Evolutionary conservation across 2,888 invertebrate genomes (phyloP), one percentile per base, ranked within the genome.

Genomic region (Buathra laborator): DNA sequence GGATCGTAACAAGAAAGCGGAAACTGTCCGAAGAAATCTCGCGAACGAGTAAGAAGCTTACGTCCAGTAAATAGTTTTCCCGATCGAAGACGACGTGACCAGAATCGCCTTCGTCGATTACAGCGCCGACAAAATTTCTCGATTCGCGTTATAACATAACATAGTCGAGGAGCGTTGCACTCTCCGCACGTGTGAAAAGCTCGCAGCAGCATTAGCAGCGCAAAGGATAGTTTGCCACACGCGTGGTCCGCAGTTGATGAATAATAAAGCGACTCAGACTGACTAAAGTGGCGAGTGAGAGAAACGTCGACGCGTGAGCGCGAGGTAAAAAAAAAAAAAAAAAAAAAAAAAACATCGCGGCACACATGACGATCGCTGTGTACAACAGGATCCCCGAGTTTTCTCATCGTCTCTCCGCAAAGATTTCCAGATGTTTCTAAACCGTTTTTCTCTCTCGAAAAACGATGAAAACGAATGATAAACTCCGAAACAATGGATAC

Each of bases 381-480:
- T 68, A 53, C 53, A 78, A 72, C 81, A 81, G 72, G 81, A 84
- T 77, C 72, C 62, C 74, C 72, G 67, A 81, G 32, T 51, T 77
- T 72, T 84, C 81, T 81, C 75, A 67, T 32, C 77, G 59, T 72
- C 37, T 68, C 46, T 77, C 59, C 37, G 7, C 14, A 12, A 16
- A 16, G n/a, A 32, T 32, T 32, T 51, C 72, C 83, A 74, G 68
- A 83, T 83, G 83, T 59, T 32, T 44, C 32, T 48, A 46, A 59
- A 62, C 24, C 2, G 44, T 68, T 0, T 75, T 9, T 14, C 14
- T 4, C 14, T 14, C 14, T 24, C 14, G 12, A 1, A 4, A 10
- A 37, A 7, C 19, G 43, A 71, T 29, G 43, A 19, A 62, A 62
- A 32, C 70, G 43, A 46, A 59, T 46, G 51, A 48, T 46, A 46